phyloP scores from a whole-genome alignment of 2,113 vertebrate genomes.

The Pelecanoides urinatrix region DNA sequence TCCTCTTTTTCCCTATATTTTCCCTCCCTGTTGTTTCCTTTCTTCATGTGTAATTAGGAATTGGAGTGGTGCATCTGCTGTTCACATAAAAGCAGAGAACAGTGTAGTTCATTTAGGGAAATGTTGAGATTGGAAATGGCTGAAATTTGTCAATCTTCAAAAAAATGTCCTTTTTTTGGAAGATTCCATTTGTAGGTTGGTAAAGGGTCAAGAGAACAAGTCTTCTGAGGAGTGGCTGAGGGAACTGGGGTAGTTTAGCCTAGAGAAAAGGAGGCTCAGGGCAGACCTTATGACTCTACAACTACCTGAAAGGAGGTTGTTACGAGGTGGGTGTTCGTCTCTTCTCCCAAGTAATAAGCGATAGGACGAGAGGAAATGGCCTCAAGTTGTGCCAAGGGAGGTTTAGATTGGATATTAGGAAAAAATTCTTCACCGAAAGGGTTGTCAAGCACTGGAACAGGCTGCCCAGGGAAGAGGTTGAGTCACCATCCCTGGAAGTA shows the following conservation, averaged over 20 bases:
- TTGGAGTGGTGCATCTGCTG: background rate
- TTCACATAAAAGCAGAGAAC: background rate
- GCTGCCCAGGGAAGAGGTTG: background rate
- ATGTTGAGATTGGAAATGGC: background rate
- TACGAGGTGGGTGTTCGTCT: rapidly evolving
- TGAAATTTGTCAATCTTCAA: too few relatives aligned
- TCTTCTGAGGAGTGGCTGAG: background rate
- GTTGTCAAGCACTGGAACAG: background rate
- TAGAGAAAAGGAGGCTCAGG: background rate
- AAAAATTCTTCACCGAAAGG: background rate
- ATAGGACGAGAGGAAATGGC: background rate
- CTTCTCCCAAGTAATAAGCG: background rate
- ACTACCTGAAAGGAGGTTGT: background rate
- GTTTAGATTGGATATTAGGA: background rate
- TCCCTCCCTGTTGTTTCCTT: background rate
- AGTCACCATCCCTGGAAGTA: background rate
- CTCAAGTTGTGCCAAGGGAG: background rate
- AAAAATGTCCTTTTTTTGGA: background rate
- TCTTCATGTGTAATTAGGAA: background rate
- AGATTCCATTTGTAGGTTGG: background rate
- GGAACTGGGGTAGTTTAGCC: background rate
- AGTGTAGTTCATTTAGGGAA: background rate
- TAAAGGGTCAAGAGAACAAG: background rate
- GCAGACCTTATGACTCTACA: background rate
- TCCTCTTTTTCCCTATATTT: background rate